Evolutionary conservation across 2,113 vertebrate genomes (phyloP).

Genomic region (Corythaeola cristata): DNA sequence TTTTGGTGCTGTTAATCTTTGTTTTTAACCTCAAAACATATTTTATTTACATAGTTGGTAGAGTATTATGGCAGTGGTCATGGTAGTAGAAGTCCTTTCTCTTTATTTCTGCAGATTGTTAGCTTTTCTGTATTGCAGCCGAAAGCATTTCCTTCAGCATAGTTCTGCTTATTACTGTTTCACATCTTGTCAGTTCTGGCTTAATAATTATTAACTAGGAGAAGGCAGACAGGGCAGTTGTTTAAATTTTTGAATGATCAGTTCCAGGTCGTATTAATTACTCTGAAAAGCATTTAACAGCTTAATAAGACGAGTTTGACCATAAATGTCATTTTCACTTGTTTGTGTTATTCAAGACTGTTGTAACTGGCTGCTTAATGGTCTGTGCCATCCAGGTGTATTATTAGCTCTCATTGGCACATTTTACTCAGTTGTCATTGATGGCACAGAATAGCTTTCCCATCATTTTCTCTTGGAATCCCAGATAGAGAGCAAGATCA

Average conservation of each 20-base stretch:
- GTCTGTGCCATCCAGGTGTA: slow-evolving; percentile 56
- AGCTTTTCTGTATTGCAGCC: background rate
- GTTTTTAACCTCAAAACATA: background rate
- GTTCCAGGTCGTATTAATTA: slow-evolving; percentile 48
- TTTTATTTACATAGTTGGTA: background rate
- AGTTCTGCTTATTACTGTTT: background rate
- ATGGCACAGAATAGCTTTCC: slow-evolving; percentile 25
- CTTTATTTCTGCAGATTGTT: background rate
- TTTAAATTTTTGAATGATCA: slow-evolving; percentile 40
- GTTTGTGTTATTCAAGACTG: slow-evolving; percentile 26
- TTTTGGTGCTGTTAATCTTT: background rate
- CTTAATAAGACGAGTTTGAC: slow-evolving; percentile 56
- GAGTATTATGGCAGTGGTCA: background rate
- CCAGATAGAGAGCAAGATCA: slow-evolving; percentile 21
- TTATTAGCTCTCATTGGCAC: slow-evolving; percentile 57
- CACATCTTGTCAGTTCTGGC: background rate
- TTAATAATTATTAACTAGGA: slow-evolving; percentile 1
- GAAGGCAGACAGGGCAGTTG: background rate
- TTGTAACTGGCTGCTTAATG: slow-evolving; percentile 59
- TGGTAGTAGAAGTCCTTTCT: background rate
- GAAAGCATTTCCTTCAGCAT: background rate
- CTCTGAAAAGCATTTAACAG: slow-evolving; percentile 35
- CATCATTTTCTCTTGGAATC: slow-evolving; percentile 41
- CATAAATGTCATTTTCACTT: slow-evolving; percentile 45
- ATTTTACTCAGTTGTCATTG: slow-evolving; percentile 57